Evolutionary conservation across 2,113 vertebrate genomes (phyloP), one percentile per base, ranked within the genome.

Genomic region (Phaethon lepturus): DNA sequence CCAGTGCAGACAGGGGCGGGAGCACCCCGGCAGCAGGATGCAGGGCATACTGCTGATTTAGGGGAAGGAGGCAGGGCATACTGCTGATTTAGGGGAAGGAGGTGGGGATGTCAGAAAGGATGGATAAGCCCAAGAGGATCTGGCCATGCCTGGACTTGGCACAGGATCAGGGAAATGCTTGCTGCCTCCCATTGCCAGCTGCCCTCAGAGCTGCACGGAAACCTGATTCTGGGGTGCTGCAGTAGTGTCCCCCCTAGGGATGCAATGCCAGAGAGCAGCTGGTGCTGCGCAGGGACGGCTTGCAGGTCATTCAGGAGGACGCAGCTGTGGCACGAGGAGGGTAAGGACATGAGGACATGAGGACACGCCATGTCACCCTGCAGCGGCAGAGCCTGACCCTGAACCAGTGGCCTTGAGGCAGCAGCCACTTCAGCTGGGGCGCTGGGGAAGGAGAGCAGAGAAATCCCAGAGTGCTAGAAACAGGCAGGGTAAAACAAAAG

Each of bases 351-450:
- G 50, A 86, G 73, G 91, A 88, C 35, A 18, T 17, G 52, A 93
- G 66, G 44, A 91, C 63, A 47, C 0, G 0, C 56, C 0, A 1
- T 74, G 90, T 60, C 72, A 67, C 28, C 63, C 28, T 4, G 1
- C n/a, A 22, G 71, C 9, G 12, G 66, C 53, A 89, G 5, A 45
- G 53, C 50, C 44, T 4, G 0, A 38, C 29, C 53, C 2, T 5
- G 53, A 0, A 5, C 94, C 87, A 86, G 69, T 94, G 93, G 86
- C 73, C 31, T 58, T 73, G 72, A 52, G 33, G 73, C 49, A 71
- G 92, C 63, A 71, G 44, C 45, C 11, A 10, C 23, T 44, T 81
- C 9, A 12, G 77, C 84, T 63, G 80, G 45, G 52, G 14, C 0
- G 0, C 50, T 45, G 50, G 45, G 59, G 24, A 83, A 71, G 25